Percentiles rank a stretch among this genome's conserved stretches.
phyloP scores from a whole-genome alignment of 2,113 vertebrate species.

The Tinamus guttatus region DNA sequence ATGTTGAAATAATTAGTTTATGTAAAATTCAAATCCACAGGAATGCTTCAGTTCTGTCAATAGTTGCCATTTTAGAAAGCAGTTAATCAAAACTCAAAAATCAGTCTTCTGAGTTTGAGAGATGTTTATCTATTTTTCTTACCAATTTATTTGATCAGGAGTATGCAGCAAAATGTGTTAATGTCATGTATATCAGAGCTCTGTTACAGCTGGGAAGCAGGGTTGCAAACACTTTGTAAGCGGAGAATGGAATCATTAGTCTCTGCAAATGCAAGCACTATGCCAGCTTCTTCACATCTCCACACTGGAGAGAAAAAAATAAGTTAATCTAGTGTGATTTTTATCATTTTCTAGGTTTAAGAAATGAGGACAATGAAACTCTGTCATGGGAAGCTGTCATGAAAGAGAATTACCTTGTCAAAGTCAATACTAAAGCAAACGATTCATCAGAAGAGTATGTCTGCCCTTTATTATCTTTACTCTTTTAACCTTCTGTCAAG shows the following conservation, averaged over 20 bases:
- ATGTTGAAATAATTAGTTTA: background rate
- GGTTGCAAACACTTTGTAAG: background rate
- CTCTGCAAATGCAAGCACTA: background rate
- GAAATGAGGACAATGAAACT: constrained; percentile 81
- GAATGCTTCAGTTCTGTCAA: background rate
- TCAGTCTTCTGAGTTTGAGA: background rate
- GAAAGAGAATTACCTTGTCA: constrained; percentile 86
- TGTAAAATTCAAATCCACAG: background rate
- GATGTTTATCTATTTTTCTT: background rate
- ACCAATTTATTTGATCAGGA: background rate
- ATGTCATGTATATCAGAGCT: background rate
- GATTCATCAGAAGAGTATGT: constrained; percentile 80
- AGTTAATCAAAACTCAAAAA: background rate
- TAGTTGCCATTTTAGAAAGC: background rate
- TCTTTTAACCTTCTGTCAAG: background rate
- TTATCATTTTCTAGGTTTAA: constrained; percentile 68
- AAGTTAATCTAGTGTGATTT: background rate
- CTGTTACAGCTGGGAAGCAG: background rate
- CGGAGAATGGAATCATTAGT: background rate
- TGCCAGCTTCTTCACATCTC: background rate
- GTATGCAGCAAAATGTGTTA: background rate
- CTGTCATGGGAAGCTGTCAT: constrained; percentile 85
- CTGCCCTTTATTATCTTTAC: background rate
- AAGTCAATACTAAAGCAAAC: constrained; percentile 77
- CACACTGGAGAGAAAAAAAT: background rate